Conservation (phyloP, 2,113 vertebrate species). For the Amphiprion ocellaris region DNA sequence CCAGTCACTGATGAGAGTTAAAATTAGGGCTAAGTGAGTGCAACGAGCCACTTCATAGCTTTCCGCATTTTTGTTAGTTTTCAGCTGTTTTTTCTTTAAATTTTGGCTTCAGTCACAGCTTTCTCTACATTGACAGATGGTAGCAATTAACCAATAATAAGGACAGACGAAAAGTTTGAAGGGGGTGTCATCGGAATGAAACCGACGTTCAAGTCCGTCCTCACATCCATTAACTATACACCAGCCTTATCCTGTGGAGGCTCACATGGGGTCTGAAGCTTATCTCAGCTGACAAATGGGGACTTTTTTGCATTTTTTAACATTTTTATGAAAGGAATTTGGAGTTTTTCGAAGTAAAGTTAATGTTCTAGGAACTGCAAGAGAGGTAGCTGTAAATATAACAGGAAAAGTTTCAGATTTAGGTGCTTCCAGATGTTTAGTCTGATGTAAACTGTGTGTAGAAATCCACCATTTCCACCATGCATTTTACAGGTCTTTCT, state of each 20-base stretch:
- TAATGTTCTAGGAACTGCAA: constrained; percentile 22
- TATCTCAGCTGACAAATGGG: no score
- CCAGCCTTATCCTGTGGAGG: no score
- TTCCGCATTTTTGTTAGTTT: no score
- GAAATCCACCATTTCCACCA: not conserved
- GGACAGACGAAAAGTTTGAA: not conserved
- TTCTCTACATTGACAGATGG: no score
- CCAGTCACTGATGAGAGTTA: no score
- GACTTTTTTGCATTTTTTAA: no score
- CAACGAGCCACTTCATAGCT: no score
- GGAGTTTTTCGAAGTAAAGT: not conserved
- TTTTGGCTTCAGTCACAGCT: not conserved
- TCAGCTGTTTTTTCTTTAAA: not conserved
- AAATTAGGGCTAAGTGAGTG: no score
- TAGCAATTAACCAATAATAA: not conserved
- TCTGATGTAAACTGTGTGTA: not conserved
- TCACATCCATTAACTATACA: no score
- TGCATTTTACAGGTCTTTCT: no score
- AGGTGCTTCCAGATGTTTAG: constrained; percentile 26
- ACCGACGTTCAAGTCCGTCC: not conserved
- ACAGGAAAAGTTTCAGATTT: constrained; percentile 4
- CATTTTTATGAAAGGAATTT: no score
- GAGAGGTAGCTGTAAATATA: constrained; percentile 8
- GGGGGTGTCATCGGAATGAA: not conserved
- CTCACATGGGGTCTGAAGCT: no score